Conservation (phyloP, 2,113 vertebrate species). For the Phoxinus phoxinus region DNA sequence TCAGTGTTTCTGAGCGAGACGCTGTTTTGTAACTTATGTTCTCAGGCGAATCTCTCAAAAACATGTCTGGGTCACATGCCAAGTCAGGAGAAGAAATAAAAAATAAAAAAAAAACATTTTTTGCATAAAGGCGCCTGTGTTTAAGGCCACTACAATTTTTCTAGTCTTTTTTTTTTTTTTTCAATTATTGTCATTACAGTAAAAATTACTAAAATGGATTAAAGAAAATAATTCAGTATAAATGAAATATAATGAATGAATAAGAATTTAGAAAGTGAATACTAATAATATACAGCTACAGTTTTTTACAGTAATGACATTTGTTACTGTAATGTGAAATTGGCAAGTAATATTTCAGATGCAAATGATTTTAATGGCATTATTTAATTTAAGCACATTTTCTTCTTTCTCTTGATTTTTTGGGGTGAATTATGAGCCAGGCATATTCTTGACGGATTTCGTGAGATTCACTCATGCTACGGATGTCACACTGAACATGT, state of each 20-base stretch:
- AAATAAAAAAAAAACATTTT: too few species aligned
- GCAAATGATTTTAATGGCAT: neutral
- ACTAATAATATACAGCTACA: neutral
- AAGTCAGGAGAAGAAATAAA: neutral
- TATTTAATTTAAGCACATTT: neutral
- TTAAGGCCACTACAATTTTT: neutral
- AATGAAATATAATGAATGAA: neutral
- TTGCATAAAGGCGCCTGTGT: neutral
- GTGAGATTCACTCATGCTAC: neutral
- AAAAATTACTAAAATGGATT: neutral
- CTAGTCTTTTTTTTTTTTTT: neutral
- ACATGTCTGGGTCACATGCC: neutral
- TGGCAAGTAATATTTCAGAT: neutral
- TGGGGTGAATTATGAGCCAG: neutral
- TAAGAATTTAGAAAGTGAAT: too few species aligned
- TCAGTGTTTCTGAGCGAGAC: conserved; percentile 16
- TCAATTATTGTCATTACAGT: neutral
- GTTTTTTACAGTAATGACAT: neutral
- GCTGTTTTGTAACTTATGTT: conserved; percentile 30
- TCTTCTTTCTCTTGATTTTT: neutral
- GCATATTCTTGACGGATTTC: neutral
- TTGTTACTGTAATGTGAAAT: neutral
- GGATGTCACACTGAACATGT: conserved; percentile 18
- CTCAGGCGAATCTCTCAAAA: neutral
- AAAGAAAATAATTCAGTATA: neutral